Evolutionary conservation across 2,797 vertebrate species (phyloP).

Genomic region (Mastacembelus armatus): DNA sequence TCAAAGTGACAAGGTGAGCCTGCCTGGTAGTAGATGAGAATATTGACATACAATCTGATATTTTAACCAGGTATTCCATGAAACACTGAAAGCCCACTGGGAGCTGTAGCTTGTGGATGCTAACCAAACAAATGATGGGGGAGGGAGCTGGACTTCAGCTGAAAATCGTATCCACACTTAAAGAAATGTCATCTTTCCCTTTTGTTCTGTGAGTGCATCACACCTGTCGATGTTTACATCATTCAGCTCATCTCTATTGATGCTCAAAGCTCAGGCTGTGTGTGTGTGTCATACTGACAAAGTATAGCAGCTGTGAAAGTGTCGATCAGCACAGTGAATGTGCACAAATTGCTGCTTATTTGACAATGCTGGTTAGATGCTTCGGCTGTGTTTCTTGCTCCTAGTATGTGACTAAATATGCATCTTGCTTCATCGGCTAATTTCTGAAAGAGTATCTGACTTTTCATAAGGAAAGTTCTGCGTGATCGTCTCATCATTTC

Average conservation of each 20-base stretch:
- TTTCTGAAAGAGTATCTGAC: not conserved
- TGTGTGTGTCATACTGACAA: not conserved
- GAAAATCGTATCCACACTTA: not conserved
- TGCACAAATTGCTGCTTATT: not conserved
- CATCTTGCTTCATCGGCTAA: not conserved
- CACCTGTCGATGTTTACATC: not conserved
- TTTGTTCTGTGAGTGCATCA: conserved; percentile 2
- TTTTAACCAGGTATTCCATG: not conserved
- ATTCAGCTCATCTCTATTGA: conserved; percentile 1
- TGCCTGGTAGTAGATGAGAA: not conserved
- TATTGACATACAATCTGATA: not conserved
- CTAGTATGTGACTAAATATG: not conserved
- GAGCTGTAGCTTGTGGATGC: not conserved
- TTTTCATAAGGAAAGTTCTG: conserved; percentile 15
- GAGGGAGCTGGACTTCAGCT: not conserved
- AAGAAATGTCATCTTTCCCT: too few species aligned
- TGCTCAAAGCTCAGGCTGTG: not conserved
- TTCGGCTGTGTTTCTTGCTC: not conserved
- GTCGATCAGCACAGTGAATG: not conserved
- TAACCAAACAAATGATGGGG: not conserved
- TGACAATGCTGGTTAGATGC: not conserved
- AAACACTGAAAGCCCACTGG: too few species aligned
- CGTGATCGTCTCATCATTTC: conserved; percentile 35
- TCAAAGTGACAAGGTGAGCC: not conserved
- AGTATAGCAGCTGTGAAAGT: not conserved